Base-by-base conservation (phyloP, 2,888 invertebrate species). In the Pollenia amentaria region DNA sequence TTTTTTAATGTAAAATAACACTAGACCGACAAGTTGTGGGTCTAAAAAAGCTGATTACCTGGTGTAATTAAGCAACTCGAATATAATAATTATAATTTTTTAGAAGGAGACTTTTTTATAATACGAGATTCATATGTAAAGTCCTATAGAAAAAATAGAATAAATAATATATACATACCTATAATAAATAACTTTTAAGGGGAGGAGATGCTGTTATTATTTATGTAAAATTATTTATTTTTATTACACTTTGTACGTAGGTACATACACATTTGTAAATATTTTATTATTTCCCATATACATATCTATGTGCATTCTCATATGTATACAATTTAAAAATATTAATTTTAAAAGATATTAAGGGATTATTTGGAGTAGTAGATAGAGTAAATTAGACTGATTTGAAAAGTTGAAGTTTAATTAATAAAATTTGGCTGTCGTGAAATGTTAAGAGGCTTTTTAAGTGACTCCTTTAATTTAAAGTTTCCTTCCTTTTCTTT, bases 21-120 rank as follows among this genome's bases (percentile, higher is more conserved):
- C 29, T 6, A 29, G 29, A 29, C 29, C 29, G 29, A 29, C 4
- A 29, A 29, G 29, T 29, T 16, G 18, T 7, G 42, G 69, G 9
- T 51, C 83, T 88, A 67, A 46, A 29, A 87, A 88, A 89, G 90
- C 90, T 92, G 91, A 89, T 92, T 90, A 89, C 93, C 93, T 93
- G 92, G 91, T 93, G 91, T 89, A 92, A 92, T 93, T 93, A 92
- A 92, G 92, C 92, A 93, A 93, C 91, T 91, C 91, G 92, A 92
- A 93, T 93, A 93, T 93, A 93, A 93, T 93, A 93, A 92, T 93
- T 93, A 93, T 93, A 93, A 93, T 93, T 92, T 84, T 84, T 92
- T 92, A 92, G 91, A 91, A 91, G 91, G 90, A 90, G 89, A 85
- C 89, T 84, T 80, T 81, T 79, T 75, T 79, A 46, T 64, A 70